These are phyloP conservation scores for Liolophura sinensis DNA, from an alignment of 1,140 invertebrate species.

Conservation along the genomic window DNA sequence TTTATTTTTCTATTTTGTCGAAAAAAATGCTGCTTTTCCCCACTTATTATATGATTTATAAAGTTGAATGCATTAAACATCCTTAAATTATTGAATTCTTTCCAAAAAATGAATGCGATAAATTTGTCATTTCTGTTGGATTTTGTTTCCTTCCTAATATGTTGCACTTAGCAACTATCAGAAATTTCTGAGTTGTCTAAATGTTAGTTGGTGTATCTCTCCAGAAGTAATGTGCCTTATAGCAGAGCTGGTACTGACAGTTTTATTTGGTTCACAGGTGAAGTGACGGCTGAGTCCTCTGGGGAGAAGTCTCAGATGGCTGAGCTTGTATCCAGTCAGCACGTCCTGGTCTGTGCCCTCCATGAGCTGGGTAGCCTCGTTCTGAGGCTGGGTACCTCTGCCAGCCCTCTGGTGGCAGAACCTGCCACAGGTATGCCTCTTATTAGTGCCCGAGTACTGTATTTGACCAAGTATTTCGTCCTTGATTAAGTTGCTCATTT, in stretches of 20 bases:
- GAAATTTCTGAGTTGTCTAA: too few species aligned
- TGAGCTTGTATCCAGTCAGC: constrained; percentile 72
- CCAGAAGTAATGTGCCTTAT: not conserved
- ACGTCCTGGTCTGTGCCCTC: constrained; percentile 87
- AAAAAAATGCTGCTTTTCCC: too few species aligned
- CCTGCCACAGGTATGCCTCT: constrained; percentile 72
- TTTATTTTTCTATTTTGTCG: too few species aligned
- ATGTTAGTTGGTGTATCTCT: not conserved
- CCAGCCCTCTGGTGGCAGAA: constrained; percentile 84
- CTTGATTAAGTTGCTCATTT: too few species aligned
- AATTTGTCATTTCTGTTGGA: too few species aligned
- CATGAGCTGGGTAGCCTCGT: constrained; percentile 81
- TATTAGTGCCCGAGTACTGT: not conserved
- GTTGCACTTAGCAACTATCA: too few species aligned
- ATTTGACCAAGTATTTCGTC: not conserved
- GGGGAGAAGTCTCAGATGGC: constrained; percentile 38
- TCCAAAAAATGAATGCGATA: too few species aligned
- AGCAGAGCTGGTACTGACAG: not conserved
- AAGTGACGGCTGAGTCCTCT: constrained; percentile 39
- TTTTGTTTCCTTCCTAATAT: too few species aligned
- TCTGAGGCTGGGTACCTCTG: constrained; percentile 87
- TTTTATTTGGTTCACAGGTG: constrained; percentile 29
- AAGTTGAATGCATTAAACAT: too few species aligned
- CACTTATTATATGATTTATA: too few species aligned
- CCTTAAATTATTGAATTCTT: too few species aligned